Evolutionary conservation across 2,113 vertebrate species (phyloP).

Genomic region (Lipophrys pholis): DNA sequence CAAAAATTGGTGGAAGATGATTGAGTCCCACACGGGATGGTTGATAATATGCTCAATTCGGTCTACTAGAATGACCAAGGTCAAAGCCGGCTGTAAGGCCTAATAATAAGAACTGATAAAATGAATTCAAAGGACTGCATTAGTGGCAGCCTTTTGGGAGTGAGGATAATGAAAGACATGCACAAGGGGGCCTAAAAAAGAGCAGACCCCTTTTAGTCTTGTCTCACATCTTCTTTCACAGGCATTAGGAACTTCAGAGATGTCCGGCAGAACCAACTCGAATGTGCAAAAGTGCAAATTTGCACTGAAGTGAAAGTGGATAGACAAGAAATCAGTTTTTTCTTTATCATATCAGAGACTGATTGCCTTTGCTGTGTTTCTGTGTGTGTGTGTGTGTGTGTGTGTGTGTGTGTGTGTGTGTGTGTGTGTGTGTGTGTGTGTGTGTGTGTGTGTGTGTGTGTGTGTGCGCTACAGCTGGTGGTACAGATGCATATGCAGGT

Average conservation of each 20-base stretch:
- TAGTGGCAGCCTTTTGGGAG: conserved; percentile 65
- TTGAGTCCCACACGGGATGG: conserved; percentile 39
- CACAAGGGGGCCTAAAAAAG: conserved; percentile 45
- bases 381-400: conserved; percentile 8
- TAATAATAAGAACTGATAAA: conserved; percentile 64
- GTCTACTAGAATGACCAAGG: conserved; percentile 70
- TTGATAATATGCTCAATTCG: conserved; percentile 50
- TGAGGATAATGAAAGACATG: conserved; percentile 59
- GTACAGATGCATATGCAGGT: conserved; percentile 35
- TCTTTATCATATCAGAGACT: conserved; percentile 28
- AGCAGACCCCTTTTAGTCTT: conserved; percentile 47
- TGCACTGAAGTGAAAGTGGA: conserved; percentile 12
- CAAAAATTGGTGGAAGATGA: conserved; percentile 10
- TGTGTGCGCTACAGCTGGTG: conserved; percentile 17
- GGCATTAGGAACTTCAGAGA: conserved; percentile 24
- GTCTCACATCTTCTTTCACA: conserved; percentile 19
- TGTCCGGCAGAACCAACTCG: conserved; percentile 22
- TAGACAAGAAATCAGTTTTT: conserved; percentile 40
- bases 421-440: conserved; percentile 12
- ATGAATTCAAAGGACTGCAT: conserved; percentile 70
- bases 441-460: conserved; percentile 17
- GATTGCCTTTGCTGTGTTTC: conserved; percentile 23
- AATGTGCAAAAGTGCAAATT: not conserved
- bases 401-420: conserved; percentile 22
- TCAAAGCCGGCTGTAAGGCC: conserved; percentile 63